Evolutionary conservation across 1,140 invertebrate species (phyloP), one percentile per base, ranked within the genome.

Genomic region (Hydropsyche tenuis): DNA sequence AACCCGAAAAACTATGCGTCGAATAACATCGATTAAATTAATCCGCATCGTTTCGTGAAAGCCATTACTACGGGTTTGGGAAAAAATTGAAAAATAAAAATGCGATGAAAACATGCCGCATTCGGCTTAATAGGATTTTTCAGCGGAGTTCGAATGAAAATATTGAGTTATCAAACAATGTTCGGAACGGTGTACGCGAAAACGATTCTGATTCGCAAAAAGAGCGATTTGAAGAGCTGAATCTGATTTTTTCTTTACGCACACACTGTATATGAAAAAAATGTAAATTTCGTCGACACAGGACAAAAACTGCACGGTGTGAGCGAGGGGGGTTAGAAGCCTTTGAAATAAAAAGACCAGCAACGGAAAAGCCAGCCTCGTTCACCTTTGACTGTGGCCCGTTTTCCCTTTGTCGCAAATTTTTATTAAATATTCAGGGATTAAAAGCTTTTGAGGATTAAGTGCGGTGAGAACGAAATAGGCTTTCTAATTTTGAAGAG

Each of bases 391-490:
- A 73, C 60, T 43, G 64, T 20, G 14, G 25, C 51, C 22, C 14
- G 30, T 37, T 37, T 65, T 37, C 37, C 56, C 64, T 70, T 70
- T 69, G 73, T 70, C 73, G 73, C 66, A 18, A 74, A 69, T 74
- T 74, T 74, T 74, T 74, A 74, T 74, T 74, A 74, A 74, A 74
- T 74, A 74, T 74, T 74, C 73, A 74, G 18, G 65, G 73, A 74
- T 74, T 74, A 69, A 74, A 74, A 74, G 73, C 73, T 74, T 74
- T 70, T 63, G 65, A 25, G 37, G 73, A 74, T 74, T 74, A 74
- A 74, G 65, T 64, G 53, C 60, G 73, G 72, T 45, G 46, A 46
- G 72, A 62, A 62, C 56, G 65, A 62, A 68, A 73, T 74, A 70
- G 43, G 72, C 62, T 73, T 65, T 73, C 72, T 69, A 56, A 73